Base-by-base conservation (phyloP, 2,797 vertebrate genomes). In the Acipenser ruthenus region DNA sequence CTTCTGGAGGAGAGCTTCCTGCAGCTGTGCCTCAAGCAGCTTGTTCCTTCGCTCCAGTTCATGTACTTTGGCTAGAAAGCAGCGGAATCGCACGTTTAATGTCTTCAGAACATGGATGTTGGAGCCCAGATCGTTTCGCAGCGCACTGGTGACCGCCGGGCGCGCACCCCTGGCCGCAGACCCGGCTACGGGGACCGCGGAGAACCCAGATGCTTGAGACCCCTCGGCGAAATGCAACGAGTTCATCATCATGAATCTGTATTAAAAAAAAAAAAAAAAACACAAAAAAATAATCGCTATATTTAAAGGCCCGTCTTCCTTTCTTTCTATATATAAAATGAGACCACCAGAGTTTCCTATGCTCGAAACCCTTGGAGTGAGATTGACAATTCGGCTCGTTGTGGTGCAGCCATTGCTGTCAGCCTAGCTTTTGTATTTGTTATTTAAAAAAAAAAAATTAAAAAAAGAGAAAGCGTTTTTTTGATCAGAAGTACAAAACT, bases 101-200 rank as follows among this genome's bases (percentile, higher is more conserved):
- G 93, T 94, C 77, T 99, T 99, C 65, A 99, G 88, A 77, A 96
- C 92, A 68, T 94, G 92, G 79, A 98, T 95, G 84, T 98, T 96
- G 75, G 95, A 97, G 70, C 96, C 95, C 90, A 99, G 80, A 83
- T 98, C 95, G 72, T 94, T 94, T 10, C 95, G 90, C 80, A 98
- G 88, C 64, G 92, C 95, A 79, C 92, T 90, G 73, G 92, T 93
- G 72, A 89, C 90, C 62, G 92, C 86, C 0, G 83, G n/a, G 66
- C 78, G 84, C 69, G 86, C 75, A 1, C 81, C 83, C 47, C 66
- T 51, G 37, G 68, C 1, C 1, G 83, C 77, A 65, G 70, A 75
- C 65, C 74, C 73, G 76, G 76, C 68, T 15, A 64, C 76, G 60
- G 84, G 52, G 49, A 75, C 75, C 49, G 63, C 55, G 60, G 65